Evolutionary conservation across 92 coral and sea anemone genomes (phyloP), one percentile per base, ranked within the genome.

Genomic region (Phenganax stokvisi): DNA sequence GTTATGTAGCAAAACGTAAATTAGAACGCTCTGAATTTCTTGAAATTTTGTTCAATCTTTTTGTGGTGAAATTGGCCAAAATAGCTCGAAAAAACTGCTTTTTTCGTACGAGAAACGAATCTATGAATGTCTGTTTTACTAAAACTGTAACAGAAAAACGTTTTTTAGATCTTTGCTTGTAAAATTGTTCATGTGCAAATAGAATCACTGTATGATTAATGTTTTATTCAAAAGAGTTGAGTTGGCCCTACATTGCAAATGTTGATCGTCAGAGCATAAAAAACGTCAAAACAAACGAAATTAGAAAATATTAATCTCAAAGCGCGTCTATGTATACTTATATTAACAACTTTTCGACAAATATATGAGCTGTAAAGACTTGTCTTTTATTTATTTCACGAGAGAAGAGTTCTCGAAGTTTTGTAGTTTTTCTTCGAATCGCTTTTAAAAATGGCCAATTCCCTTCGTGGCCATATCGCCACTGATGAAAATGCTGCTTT

Each of bases 401-500:
- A 62, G 30, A 0, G 10, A 37, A 71, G 12, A 30, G 15, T 64
- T 51, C 16, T 79, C 27, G 62, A 13, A 47, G 55, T 20, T 30
- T 37, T 77, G 71, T 76, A 60, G 68, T 59, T 62, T 44, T 47
- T 30, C 16, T 52, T 56, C 13, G 2, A 17, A 17, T 6, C 27
- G 10, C 31, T 25, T 68, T 10, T 0, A 68, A 10, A 0, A 10
- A 68, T 68, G 73, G 31, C 73, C 17, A 1, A 51, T 52, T 57
- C 28, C n/a, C 57, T 27, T 60, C 73, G 74, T 3, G 37, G 9
- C 29, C 15, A 30, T 6, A 28, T 28, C 61, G 74, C 74, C 7
- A 96, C 90, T 16, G 96, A 90, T 27, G 90, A 88, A 37, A 90
- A 84, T 51, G 90, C 87, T 47, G 90, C 92, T 11, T 90, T 97